Evolutionary conservation across 1,140 invertebrate species (phyloP), one percentile per base, ranked within the genome.

Genomic region (Proales similis): DNA sequence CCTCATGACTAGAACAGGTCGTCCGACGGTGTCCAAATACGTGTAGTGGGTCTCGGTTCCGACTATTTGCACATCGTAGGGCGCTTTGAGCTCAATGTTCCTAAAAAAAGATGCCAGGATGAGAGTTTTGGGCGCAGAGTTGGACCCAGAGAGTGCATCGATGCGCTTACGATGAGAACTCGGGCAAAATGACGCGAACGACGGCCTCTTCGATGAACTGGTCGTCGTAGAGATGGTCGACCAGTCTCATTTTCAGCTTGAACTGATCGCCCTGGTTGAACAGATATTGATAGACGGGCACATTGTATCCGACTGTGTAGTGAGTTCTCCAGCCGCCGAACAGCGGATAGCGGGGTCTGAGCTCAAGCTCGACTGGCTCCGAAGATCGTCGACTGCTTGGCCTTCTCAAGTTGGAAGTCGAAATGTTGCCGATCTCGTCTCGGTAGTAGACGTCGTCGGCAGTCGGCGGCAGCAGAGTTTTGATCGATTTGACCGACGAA

Each of bases 311-410:
- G 46, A 97, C 78, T 32, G 85, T 86, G 74, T 99, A 98, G 69
- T 91, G 86, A 2, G 92, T 97, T 74, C 90, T 91, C 94, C 94
- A 98, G 2, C 95, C 94, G 48, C 95, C 95, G 78, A 97, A 98
- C 0, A 99, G 77, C 19, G 95, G 95, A 74, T 96, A 99, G 66
- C 94, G 79, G 2, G 95, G 94, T 42, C 89, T 79, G 1, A 99
- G 77, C 69, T 96, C 93, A 2, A 98, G 74, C 71, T 98, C 92
- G 14, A 97, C 88, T 30, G 87, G 86, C 72, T 96, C 90, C 66
- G 87, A 85, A 17, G 39, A 42, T 7, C 19, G 4, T 6, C 12
- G n/a, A 7, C 48, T 47, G 29, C 3, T 7, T 67, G 85, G 81
- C 11, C 86, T 71, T 67, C 84, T 81, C 73, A 97, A 85, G 71